phyloP scores from a whole-genome alignment of 2,888 invertebrate genomes.

The Noctua janthina region DNA sequence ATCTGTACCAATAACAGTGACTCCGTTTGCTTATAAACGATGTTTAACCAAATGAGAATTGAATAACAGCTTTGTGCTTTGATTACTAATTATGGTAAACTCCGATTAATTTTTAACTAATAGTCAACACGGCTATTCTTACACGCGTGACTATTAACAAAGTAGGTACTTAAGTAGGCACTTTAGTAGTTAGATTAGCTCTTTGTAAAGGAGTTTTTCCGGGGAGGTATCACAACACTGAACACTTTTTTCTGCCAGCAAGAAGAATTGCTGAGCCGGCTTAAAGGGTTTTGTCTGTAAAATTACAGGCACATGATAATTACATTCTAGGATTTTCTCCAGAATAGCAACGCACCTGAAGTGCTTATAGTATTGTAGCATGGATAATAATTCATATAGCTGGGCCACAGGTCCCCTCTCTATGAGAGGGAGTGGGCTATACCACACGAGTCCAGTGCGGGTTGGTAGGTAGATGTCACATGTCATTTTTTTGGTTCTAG shows the following conservation, averaged over 20 bases:
- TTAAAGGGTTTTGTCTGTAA: background rate
- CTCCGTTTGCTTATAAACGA: slow-evolving; percentile 42
- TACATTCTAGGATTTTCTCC: background rate
- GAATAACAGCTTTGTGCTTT: slow-evolving; percentile 23
- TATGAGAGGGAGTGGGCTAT: background rate
- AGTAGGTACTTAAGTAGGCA: background rate
- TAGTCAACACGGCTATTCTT: slow-evolving; percentile 14
- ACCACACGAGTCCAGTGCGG: background rate
- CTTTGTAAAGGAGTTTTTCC: background rate
- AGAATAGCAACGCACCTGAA: background rate
- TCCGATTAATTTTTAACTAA: slow-evolving; percentile 34
- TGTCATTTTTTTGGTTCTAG: no score
- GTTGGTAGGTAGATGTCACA: background rate
- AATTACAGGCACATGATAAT: background rate
- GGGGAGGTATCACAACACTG: background rate
- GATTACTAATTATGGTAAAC: slow-evolving; percentile 25
- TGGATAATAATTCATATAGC: background rate
- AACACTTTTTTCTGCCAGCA: background rate
- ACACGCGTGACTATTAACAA: slow-evolving; percentile 22
- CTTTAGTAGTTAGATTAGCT: background rate
- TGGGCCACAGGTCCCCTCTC: background rate
- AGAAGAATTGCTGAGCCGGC: background rate
- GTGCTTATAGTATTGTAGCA: background rate
- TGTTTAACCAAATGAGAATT: slow-evolving; percentile 34
- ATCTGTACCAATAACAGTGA: slow-evolving; percentile 25